A percentile compares a stretch with the other conserved stretches of the same genome.
These are phyloP conservation scores for Zaprionus tsacasi DNA, from an alignment of 1,140 invertebrate genomes.

Conservation along the genomic window DNA sequence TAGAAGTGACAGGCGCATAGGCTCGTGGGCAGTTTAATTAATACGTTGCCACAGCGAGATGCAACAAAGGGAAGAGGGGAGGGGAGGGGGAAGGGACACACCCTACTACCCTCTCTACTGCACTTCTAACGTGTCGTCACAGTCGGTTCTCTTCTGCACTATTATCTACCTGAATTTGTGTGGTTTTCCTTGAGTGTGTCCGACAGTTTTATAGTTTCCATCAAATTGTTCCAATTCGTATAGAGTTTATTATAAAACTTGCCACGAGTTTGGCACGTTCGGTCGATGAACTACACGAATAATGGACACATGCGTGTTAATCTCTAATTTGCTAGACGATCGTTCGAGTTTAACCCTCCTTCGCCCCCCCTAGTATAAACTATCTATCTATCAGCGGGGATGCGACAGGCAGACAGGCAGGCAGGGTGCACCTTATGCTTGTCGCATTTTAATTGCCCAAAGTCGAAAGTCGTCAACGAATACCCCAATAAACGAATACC, in stretches of 20 bases:
- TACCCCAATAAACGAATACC: background rate
- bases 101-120: constrained; percentile 3
- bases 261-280: constrained; percentile 64
- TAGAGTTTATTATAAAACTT: constrained; percentile 74
- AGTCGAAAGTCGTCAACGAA: constrained; percentile 39
- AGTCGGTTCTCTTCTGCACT: background rate
- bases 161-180: constrained; percentile 54
- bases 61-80: constrained; percentile 17
- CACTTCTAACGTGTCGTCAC: constrained; percentile 1
- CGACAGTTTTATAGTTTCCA: constrained; percentile 76
- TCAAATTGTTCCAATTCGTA: constrained; percentile 78
- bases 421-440: constrained; percentile 64
- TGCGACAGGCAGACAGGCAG: constrained; percentile 13
- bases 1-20: constrained; percentile 68
- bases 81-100: background rate
- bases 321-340: constrained; percentile 81
- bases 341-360: constrained; percentile 32
- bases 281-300: constrained; percentile 70
- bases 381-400: constrained; percentile 43
- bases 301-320: constrained; percentile 75
- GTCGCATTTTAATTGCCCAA: constrained; percentile 76
- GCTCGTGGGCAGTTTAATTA: constrained; percentile 71
- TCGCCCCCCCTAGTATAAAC: background rate
- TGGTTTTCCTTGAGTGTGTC: constrained; percentile 55
- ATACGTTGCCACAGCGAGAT: constrained; percentile 63